phyloP scores from a whole-genome alignment of 2,113 vertebrate genomes.

The Proterorhinus semilunaris region DNA sequence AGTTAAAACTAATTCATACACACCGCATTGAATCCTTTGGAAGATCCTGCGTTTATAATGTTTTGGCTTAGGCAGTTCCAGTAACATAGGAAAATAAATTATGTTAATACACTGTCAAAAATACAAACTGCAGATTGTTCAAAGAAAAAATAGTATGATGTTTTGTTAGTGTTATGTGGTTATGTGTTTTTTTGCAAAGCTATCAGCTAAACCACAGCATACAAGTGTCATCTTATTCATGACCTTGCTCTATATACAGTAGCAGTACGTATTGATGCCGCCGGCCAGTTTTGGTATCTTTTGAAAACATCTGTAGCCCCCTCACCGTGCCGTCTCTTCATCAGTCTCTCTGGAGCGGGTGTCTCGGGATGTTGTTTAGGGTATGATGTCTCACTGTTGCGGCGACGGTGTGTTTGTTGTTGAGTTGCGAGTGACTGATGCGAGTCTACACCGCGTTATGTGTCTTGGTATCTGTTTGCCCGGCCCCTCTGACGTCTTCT shows the following conservation, averaged over 20 bases:
- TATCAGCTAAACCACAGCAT: conserved; percentile 8
- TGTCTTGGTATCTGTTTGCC: conserved; percentile 55
- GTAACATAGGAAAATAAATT: background rate
- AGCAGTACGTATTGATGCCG: conserved; percentile 39
- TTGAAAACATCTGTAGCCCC: conserved; percentile 36
- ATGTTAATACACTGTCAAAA: background rate
- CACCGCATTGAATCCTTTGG: background rate
- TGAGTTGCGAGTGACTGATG: conserved; percentile 52
- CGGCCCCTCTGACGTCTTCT: conserved; percentile 53
- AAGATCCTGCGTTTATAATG: background rate
- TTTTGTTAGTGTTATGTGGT: background rate
- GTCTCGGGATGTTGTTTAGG: conserved; percentile 29
- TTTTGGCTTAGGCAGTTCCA: background rate
- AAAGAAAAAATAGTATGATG: background rate
- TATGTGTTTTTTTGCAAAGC: background rate
- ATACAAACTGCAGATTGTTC: background rate
- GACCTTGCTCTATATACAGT: conserved; percentile 43
- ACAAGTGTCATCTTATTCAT: conserved; percentile 57
- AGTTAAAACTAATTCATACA: background rate
- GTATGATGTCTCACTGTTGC: conserved; percentile 27
- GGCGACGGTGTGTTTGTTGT: conserved; percentile 10
- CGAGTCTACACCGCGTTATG: conserved; percentile 55
- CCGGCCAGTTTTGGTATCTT: conserved; percentile 40
- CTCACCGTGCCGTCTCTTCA: conserved; percentile 27
- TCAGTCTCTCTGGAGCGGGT: conserved; percentile 25